A percentile compares a stretch with the other conserved stretches of the same genome.
Evolutionary conservation across 2,888 invertebrate species (phyloP).

Genomic region (Drosophila meridiana): DNA sequence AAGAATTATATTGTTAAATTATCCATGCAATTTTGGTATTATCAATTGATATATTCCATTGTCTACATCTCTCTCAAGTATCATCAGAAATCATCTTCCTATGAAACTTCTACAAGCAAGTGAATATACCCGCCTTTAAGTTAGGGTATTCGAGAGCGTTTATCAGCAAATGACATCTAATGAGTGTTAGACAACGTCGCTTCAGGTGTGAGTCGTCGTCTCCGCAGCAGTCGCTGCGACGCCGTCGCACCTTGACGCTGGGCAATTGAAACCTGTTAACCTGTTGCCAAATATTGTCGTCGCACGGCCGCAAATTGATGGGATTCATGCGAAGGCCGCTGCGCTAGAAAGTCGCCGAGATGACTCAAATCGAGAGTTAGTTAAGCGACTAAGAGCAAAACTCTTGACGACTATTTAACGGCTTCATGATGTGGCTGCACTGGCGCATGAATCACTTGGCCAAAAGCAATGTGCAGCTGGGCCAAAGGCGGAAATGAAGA

Average conservation of each 20-base stretch:
- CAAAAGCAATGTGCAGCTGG: conserved; percentile 35
- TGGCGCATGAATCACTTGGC: conserved; percentile 52
- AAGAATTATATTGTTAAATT: neutral
- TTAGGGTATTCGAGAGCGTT: conserved; percentile 51
- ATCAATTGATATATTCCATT: neutral
- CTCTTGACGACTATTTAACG: conserved; percentile 34
- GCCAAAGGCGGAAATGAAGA: conserved; percentile 63
- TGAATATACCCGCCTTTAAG: neutral
- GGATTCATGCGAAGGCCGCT: conserved; percentile 44
- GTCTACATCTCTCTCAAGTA: neutral
- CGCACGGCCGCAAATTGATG: conserved; percentile 20
- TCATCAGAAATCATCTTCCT: neutral
- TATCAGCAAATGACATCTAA: conserved; percentile 80
- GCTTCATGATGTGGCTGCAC: conserved; percentile 37
- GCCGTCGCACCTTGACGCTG: conserved; percentile 61
- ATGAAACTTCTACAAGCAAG: neutral
- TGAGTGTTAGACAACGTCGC: conserved; percentile 71
- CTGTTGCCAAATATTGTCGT: conserved; percentile 72
- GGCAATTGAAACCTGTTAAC: conserved; percentile 70
- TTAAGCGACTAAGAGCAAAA: neutral
- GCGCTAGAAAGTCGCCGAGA: conserved; percentile 60
- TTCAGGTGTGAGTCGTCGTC: conserved; percentile 57
- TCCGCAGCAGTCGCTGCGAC: conserved; percentile 8
- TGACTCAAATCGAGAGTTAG: conserved; percentile 56
- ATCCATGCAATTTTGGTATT: neutral